Evolutionary conservation across 2,888 invertebrate genomes (phyloP).

Genomic region (Lepidocyrtinus sp.): DNA sequence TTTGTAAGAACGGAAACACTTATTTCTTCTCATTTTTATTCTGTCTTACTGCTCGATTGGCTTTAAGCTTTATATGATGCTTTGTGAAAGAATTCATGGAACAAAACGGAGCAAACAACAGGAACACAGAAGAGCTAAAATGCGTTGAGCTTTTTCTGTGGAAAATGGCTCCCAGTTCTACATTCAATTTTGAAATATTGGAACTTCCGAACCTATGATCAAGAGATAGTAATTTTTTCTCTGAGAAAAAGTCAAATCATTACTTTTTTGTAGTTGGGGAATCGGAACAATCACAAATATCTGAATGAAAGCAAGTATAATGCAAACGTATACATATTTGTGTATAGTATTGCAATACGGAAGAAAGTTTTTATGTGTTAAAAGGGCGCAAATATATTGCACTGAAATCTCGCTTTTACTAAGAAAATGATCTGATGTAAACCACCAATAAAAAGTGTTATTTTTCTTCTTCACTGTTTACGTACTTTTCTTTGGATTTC

Average conservation of each 20-base stretch:
- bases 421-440: conserved; percentile 54
- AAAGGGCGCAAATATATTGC: conserved; percentile 24
- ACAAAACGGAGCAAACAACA: conserved; percentile 20
- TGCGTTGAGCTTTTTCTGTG: conserved; percentile 4
- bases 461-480: conserved; percentile 43
- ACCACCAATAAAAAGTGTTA: conserved; percentile 40
- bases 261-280: conserved; percentile 60
- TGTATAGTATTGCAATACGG: background rate
- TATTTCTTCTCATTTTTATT: background rate
- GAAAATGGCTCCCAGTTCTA: conserved; percentile 62
- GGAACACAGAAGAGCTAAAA: conserved; percentile 10
- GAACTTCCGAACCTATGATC: conserved; percentile 59
- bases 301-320: background rate
- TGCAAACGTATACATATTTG: background rate
- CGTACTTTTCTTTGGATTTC: conserved; percentile 14
- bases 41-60: background rate
- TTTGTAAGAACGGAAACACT: conserved; percentile 3
- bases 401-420: conserved; percentile 34
- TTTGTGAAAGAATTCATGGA: conserved; percentile 21
- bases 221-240: conserved; percentile 61
- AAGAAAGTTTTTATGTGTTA: background rate
- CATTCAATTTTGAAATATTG: conserved; percentile 67
- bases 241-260: conserved; percentile 57
- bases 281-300: conserved; percentile 54
- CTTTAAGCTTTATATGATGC: background rate